Evolutionary conservation across 1,140 invertebrate genomes (phyloP).

Genomic region (Cecropterus lyciades): DNA sequence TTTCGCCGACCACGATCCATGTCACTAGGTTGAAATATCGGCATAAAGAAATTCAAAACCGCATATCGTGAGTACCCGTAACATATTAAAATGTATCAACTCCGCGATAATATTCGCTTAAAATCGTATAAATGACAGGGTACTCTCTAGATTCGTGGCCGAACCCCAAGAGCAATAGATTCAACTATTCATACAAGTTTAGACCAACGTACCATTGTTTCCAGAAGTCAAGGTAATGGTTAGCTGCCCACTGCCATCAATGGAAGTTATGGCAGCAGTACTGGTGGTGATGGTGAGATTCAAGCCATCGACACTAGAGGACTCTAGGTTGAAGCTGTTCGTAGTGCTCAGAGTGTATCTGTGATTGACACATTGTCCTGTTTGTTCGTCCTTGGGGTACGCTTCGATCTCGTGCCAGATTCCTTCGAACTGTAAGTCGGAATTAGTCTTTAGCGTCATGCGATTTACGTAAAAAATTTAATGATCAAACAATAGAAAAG

Average conservation of each 20-base stretch:
- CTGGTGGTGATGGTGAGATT: constrained; percentile 38
- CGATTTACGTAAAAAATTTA: no score
- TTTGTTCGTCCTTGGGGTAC: constrained; percentile 50
- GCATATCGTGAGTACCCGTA: no score
- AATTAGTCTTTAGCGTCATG: neutral
- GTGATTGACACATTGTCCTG: constrained; percentile 53
- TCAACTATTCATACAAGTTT: neutral
- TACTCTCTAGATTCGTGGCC: no score
- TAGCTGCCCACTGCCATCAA: constrained; percentile 48
- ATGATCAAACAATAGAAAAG: no score
- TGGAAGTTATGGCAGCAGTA: constrained; percentile 38
- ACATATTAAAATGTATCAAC: no score
- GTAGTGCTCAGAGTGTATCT: constrained; percentile 18
- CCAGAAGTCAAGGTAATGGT: constrained; percentile 36
- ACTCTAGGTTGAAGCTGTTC: constrained; percentile 44
- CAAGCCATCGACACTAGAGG: constrained; percentile 46
- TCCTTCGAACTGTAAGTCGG: constrained; percentile 50
- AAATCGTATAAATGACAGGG: no score
- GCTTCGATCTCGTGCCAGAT: constrained; percentile 56
- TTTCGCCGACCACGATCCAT: no score
- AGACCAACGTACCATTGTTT: constrained; percentile 34
- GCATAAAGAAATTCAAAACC: no score
- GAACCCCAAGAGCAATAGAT: no score
- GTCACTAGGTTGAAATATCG: no score
- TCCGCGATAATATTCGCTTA: no score